These are phyloP conservation scores for Synanthedon vespiformis DNA, from an alignment of 2,888 invertebrate species.

Conservation along the genomic window DNA sequence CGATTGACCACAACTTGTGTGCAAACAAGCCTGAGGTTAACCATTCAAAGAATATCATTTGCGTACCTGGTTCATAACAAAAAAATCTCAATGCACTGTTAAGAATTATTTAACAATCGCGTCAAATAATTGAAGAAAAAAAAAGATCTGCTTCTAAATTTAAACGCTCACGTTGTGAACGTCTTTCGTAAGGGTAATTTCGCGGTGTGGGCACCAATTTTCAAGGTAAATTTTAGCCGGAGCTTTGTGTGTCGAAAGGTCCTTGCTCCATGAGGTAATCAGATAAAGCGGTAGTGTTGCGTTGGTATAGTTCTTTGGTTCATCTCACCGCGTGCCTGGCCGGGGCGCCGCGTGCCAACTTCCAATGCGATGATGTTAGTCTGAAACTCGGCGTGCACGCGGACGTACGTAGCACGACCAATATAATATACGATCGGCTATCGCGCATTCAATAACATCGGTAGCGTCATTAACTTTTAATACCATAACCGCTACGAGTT, in stretches of 20 bases:
- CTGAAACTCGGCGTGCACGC: constrained; percentile 49
- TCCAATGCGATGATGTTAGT: constrained; percentile 30
- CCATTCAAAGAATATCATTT: too few species aligned
- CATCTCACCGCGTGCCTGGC: constrained; percentile 36
- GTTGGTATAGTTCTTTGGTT: constrained; percentile 34
- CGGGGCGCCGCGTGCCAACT: constrained; percentile 19
- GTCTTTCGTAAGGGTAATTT: constrained; percentile 41
- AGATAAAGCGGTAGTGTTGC: constrained; percentile 39
- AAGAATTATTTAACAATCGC: not conserved
- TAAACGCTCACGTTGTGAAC: constrained; percentile 5
- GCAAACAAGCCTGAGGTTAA: too few species aligned
- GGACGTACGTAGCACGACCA: constrained; percentile 36
- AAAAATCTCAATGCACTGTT: not conserved
- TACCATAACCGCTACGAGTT: constrained; percentile 21
- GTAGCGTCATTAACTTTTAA: constrained; percentile 4
- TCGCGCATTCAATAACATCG: constrained; percentile 15
- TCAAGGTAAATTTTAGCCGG: constrained; percentile 61
- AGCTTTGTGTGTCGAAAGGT: constrained; percentile 60
- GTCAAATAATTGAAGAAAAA: too few species aligned
- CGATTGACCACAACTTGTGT: too few species aligned
- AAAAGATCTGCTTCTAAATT: not conserved
- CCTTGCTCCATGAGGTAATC: constrained; percentile 66
- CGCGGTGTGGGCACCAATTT: constrained; percentile 40
- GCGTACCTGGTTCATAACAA: too few species aligned
- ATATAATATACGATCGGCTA: constrained; percentile 12